Conservation (phyloP, 2,797 vertebrate genomes). For the Pampus argenteus region DNA sequence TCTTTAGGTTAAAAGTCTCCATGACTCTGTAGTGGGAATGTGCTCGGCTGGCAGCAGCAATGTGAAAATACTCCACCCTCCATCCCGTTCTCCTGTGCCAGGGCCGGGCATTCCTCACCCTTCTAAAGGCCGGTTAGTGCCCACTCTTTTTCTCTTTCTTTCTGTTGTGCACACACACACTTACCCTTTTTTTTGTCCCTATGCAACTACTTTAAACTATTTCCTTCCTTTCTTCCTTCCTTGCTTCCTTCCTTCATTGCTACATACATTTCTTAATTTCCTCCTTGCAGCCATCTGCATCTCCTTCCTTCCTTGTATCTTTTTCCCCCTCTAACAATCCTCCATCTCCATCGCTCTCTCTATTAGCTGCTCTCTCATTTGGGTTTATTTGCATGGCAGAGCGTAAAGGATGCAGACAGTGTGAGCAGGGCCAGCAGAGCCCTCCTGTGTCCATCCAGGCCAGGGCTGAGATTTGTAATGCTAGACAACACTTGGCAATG, state of each 20-base stretch:
- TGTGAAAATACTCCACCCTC: conserved; percentile 77
- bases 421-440: conserved; percentile 73
- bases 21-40: conserved; percentile 75
- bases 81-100: conserved; percentile 73
- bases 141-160: conserved; percentile 61
- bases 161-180: conserved; percentile 51
- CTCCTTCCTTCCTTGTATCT: conserved; percentile 37
- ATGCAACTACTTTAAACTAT: conserved; percentile 57
- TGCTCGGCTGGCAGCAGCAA: conserved; percentile 72
- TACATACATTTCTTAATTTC: conserved; percentile 62
- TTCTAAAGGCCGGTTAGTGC: conserved; percentile 69
- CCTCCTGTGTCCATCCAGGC: conserved; percentile 77
- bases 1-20: conserved; percentile 76
- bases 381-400: conserved; percentile 76
- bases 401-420: conserved; percentile 72
- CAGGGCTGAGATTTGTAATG: conserved; percentile 81
- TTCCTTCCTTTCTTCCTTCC: background rate
- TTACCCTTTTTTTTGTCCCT: conserved; percentile 49
- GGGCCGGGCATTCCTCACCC: conserved; percentile 80
- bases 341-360: conserved; percentile 45
- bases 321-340: conserved; percentile 30
- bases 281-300: conserved; percentile 23
- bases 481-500: conserved; percentile 80
- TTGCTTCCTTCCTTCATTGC: conserved; percentile 15
- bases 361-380: conserved; percentile 64